Evolutionary conservation across 2,888 invertebrate genomes (phyloP).

Genomic region (Drosophila paucipuncta): DNA sequence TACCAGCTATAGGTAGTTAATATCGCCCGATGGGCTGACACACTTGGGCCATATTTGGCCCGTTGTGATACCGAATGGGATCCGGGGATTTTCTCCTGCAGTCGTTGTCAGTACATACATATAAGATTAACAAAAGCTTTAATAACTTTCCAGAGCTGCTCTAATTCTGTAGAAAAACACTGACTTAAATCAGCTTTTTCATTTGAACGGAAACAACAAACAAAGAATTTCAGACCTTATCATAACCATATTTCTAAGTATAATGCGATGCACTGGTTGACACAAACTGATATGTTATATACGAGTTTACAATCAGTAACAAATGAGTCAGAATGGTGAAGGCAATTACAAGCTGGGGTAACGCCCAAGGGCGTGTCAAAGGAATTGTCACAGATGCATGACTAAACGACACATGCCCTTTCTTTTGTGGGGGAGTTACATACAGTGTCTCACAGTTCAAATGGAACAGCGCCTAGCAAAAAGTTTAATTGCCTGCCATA

Average conservation of each 20-base stretch:
- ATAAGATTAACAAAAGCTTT: neutral
- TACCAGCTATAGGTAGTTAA: neutral
- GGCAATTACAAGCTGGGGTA: neutral
- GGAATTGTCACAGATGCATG: constrained; percentile 10
- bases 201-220: neutral
- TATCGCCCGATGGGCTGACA: no score
- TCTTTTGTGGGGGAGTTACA: neutral
- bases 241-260: neutral
- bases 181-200: no score
- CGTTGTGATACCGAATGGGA: no score
- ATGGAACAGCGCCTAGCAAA: no score
- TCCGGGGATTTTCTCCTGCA: no score
- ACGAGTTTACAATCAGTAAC: no score
- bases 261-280: neutral
- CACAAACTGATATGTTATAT: no score
- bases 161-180: no score
- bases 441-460: no score
- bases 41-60: no score
- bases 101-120: neutral
- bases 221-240: neutral
- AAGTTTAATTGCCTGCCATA: no score
- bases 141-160: neutral
- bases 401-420: neutral
- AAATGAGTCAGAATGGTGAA: neutral
- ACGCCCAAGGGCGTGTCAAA: constrained; percentile 3